phyloP scores from a whole-genome alignment of 37 sponge, comb jelly and placozoan genomes.

The Halichondria panicea region DNA sequence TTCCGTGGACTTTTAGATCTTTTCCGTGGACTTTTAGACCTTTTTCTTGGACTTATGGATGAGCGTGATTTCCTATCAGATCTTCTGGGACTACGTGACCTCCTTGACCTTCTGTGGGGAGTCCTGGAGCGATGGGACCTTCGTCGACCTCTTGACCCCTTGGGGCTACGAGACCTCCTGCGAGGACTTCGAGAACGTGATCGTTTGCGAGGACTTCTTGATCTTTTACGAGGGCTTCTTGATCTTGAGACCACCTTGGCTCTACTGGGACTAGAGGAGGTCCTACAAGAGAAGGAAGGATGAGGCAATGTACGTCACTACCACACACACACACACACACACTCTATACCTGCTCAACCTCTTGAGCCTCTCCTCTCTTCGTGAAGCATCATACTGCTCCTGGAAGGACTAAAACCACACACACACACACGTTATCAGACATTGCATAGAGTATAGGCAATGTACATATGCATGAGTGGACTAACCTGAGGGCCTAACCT shows the following conservation, averaged over 20 bases:
- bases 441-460: neutral
- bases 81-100: constrained; percentile 3
- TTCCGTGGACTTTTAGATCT: constrained; percentile 8
- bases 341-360: too few relatives aligned
- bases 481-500: constrained; percentile 34
- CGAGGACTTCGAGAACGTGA: neutral
- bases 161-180: constrained; percentile 11
- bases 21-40: constrained; percentile 2
- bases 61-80: neutral
- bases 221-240: neutral
- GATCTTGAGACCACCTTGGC: constrained; percentile 5
- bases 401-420: neutral
- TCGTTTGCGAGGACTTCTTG: neutral
- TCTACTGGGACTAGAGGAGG: constrained; percentile 16
- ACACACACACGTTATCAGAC: neutral
- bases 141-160: neutral
- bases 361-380: neutral
- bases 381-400: neutral
- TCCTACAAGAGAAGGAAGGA: too few relatives aligned
- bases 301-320: too few relatives aligned
- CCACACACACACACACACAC: too few relatives aligned
- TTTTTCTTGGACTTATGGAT: neutral
- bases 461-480: neutral
- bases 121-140: neutral
- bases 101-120: neutral